Base-by-base conservation (phyloP, 2,113 vertebrate genomes). In the Dendrocopos noguchii region DNA sequence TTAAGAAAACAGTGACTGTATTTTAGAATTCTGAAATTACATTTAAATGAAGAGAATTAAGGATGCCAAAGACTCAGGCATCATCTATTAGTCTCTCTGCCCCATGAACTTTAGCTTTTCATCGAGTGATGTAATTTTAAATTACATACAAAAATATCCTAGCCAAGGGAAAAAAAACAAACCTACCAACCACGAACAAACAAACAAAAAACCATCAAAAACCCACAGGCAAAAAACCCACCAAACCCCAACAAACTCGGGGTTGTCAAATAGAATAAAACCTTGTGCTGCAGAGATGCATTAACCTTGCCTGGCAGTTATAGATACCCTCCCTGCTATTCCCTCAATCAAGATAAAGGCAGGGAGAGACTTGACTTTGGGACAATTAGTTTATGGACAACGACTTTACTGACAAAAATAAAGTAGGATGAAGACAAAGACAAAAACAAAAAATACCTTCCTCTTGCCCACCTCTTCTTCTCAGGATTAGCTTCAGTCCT, bases 321-420 rank as follows among this genome's bases (percentile, higher is more conserved):
- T 11, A 87, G 39, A 74, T 42, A 34, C 10, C 27, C 13, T 55
- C 22, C 13, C 47, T 75, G 34, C 11, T 71, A 6, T 20, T 75
- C 20, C 73, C 25, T 71, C 20, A 10, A 39, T 39, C 36, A 39
- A 10, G 36, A 39, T 57, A 65, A 17, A 84, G 25, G 68, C 42
- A 60, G 1, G 3, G 21, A 55, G 2, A 55, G 28, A 66, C 3
- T 57, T 4, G 1, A 61, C 5, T 19, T 22, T 3, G 6, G 11
- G 31, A 81, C 89, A 74, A 91, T 4, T 21, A 47, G 52, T 31
- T 31, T 47, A 53, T 57, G 74, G 15, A 17, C 15, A 46, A 47
- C 47, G 68, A 34, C 72, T 52, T 52, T 52, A 52, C 50, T 52
- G 14, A 15, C 13, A 36, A 72, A 55, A 82, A n/a, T 7, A 50